Evolutionary conservation across 2,797 vertebrate species (phyloP).

Genomic region (Channa striata): DNA sequence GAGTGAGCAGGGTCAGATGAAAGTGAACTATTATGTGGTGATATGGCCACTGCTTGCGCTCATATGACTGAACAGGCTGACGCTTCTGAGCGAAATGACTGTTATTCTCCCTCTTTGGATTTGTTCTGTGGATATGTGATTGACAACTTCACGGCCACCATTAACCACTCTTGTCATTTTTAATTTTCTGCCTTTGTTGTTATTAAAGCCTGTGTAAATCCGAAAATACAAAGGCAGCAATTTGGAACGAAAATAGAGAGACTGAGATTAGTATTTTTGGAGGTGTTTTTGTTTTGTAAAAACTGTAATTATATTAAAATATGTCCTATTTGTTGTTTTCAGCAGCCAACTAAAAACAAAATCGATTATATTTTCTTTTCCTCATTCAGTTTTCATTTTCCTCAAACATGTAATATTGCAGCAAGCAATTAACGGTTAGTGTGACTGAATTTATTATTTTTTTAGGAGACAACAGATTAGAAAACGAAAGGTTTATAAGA

Average conservation of each 20-base stretch:
- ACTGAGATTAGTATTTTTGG: neutral
- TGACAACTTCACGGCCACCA: neutral
- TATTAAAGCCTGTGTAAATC: neutral
- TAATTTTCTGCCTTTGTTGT: constrained; percentile 5
- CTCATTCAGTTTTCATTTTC: neutral
- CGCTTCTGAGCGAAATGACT: constrained; percentile 11
- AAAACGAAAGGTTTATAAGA: neutral
- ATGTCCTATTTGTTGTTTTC: neutral
- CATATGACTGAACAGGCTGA: constrained; percentile 1
- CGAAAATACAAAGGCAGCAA: constrained; percentile 6
- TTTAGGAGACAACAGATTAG: neutral
- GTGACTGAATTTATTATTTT: neutral
- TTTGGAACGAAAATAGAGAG: neutral
- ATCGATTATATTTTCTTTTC: neutral
- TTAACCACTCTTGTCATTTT: neutral
- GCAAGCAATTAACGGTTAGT: constrained; percentile 11
- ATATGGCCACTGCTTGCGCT: constrained; percentile 18
- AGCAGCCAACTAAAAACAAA: neutral
- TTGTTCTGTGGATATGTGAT: neutral
- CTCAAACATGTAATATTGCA: constrained; percentile 1
- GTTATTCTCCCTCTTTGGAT: constrained; percentile 7
- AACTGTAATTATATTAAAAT: constrained; percentile 10
- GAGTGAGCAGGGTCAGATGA: constrained; percentile 35
- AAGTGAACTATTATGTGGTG: constrained; percentile 46
- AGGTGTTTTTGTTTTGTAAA: constrained; percentile 10